These are phyloP conservation scores for Stichodactyla helianthus DNA, from an alignment of 64 coral and sea anemone genomes.

Conservation along the genomic window DNA sequence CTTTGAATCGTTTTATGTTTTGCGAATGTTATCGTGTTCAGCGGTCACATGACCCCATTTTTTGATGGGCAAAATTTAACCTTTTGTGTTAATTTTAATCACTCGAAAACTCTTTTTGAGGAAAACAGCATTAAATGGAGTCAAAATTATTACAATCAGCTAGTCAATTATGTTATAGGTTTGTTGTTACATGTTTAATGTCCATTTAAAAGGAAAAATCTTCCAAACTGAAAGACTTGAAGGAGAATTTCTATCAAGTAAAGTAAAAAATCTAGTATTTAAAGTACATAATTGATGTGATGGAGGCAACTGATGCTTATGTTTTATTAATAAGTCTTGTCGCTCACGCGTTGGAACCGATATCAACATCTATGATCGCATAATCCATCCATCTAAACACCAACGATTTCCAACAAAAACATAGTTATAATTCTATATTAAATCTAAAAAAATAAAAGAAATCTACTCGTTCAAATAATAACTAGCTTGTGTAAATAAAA, in stretches of 20 bases:
- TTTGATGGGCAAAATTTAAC: background rate
- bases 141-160: too few species aligned
- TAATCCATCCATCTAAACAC: background rate
- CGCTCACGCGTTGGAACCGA: background rate
- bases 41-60: background rate
- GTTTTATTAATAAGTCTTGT: background rate
- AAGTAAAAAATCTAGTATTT: background rate
- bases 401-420: background rate
- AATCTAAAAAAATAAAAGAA: background rate
- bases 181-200: background rate
- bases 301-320: background rate
- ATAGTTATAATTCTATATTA: background rate
- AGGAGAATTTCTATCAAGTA: background rate
- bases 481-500: background rate
- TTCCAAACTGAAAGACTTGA: background rate
- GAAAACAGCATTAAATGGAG: too few species aligned
- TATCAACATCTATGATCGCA: background rate
- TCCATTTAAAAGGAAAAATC: background rate
- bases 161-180: too few species aligned
- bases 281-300: background rate
- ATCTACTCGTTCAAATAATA: background rate
- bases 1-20: background rate
- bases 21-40: background rate
- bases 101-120: too few species aligned
- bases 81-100: background rate